Base-by-base conservation (phyloP, 1,140 invertebrate species). In the Lutraria rhynchaena region DNA sequence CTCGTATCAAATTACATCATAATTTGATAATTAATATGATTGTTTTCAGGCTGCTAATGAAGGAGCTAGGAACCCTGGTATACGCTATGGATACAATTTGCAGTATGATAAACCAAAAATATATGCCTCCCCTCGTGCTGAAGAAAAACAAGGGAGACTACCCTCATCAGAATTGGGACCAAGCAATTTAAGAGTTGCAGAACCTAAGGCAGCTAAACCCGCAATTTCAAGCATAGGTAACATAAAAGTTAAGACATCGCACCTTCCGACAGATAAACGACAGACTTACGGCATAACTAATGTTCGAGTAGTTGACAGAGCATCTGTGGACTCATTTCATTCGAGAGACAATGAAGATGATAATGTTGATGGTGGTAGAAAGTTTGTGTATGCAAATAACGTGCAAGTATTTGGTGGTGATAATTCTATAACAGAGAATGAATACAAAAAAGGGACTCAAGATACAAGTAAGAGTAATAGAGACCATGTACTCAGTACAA, bases 31-130 rank as follows among this genome's bases (percentile, higher is more conserved):
- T 19, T n/a, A n/a, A n/a, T n/a, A n/a, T 41, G 37, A 41, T 70
- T 29, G 15, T 22, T 77, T 77, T 51, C 74, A 77, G 74, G 60
- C 57, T 65, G 58, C 65, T 2, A 77, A 77, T 77, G 74, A 77
- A 77, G 74, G 60, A 31, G 74, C 35, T 53, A 17, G 9, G 7
- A 77, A 77, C 53, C 74, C 74, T 24, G 46, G 44, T 24, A 61
- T 77, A 31, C 19, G 19, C 24, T 77, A 65, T 46, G 60, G 74
- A 37, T 77, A 77, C 74, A 65, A 15, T 7, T 22, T 49, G 27
- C 57, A 31, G 35, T 35, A 41, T 22, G 9, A n/a, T 0, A 46
- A 35, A 4, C 31, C 58, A 61, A 57, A 27, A 57, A 41, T 41
- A 7, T 7, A 41, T 41, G 37, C 37, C 37, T 15, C 37, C 15